Percentiles rank a stretch among this genome's conserved stretches.
These are phyloP conservation scores for Haplotaxodon microlepis DNA, from an alignment of 2,113 vertebrate genomes.

Conservation along the genomic window DNA sequence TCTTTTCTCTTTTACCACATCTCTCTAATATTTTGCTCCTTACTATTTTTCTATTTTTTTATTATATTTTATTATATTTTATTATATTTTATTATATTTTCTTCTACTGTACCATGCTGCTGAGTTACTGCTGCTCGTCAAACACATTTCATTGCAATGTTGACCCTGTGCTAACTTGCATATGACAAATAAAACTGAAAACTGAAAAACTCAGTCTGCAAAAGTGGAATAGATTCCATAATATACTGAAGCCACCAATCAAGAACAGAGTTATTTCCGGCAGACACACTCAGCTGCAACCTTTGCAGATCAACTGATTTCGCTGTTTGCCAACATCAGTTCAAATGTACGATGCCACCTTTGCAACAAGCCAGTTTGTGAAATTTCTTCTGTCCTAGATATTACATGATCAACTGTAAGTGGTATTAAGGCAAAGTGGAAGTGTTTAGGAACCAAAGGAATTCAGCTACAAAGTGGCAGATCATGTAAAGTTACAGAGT, in stretches of 20 bases:
- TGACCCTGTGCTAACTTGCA: neutral
- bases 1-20: too few species aligned
- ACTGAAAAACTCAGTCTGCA: neutral
- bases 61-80: too few species aligned
- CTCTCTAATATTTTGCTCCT: too few species aligned
- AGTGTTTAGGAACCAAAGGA: neutral
- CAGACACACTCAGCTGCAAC: neutral
- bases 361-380: neutral
- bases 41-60: too few species aligned
- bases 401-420: neutral
- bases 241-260: neutral
- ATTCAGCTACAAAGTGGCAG: neutral
- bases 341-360: neutral
- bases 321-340: neutral
- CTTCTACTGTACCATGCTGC: neutral
- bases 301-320: neutral
- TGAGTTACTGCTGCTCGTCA: neutral
- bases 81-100: too few species aligned
- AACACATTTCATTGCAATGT: neutral
- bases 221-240: neutral
- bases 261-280: neutral
- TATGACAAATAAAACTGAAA: neutral
- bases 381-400: neutral
- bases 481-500: neutral
- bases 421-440: neutral